Evolutionary conservation across 2,113 vertebrate genomes (phyloP), one percentile per base, ranked within the genome.

Genomic region (Coracopsis vasa): DNA sequence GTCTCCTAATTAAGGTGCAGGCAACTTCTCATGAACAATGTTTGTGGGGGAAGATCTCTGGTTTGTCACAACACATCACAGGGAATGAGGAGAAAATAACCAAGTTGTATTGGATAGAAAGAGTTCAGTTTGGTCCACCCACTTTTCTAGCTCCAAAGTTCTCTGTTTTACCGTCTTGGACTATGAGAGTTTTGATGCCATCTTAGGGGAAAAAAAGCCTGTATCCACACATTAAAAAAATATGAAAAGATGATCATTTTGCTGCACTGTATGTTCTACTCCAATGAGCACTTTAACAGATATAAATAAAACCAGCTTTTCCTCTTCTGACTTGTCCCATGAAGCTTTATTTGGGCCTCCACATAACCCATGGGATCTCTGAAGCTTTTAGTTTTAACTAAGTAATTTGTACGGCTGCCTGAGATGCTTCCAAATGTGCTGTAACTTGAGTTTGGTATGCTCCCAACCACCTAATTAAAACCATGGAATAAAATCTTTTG

Each of bases 331-430:
- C 82, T 96, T 29, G 28, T 94, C 94, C 96, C 31, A 23, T 87
- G 94, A 74, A 96, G 97, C 90, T 97, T 93, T 91, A 7, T 20
- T 64, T 42, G 88, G 94, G 91, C 92, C 97, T 92, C 88, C 86
- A 41, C 29, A 2, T 98, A 97, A 98, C 97, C 98, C 97, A 14
- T 2, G n/a, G 97, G 98, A 97, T 98, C 95, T 97, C 96, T 89
- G 94, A 90, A 95, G 97, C 97, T 77, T 98, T 98, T 90, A 92
- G 88, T 73, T 96, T 90, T 86, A 95, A 94, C 79, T 69, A 92
- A 96, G 98, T 92, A 60, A 97, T 98, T 97, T 97, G 97, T 97
- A 86, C 3, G 66, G 88, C 95, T n/a, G 95, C 95, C 93, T 90
- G 96, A 94, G 93, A 94, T 45, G 58, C 86, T 90, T 98, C 98